Evolutionary conservation across 2,797 vertebrate genomes (phyloP).

Genomic region (Monodelphis domestica): DNA sequence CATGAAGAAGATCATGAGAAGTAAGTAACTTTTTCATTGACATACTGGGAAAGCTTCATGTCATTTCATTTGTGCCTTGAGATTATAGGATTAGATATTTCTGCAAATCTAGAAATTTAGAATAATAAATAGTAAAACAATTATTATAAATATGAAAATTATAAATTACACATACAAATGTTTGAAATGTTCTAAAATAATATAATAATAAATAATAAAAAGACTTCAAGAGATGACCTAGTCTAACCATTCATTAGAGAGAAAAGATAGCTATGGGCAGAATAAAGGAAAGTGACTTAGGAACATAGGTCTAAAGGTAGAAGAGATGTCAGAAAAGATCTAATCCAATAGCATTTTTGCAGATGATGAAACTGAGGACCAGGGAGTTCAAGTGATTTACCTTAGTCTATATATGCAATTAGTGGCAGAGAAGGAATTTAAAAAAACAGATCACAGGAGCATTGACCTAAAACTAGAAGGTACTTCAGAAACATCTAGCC

Average conservation of each 20-base stretch:
- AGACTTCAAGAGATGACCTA: background rate
- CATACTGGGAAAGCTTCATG: background rate
- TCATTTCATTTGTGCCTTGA: background rate
- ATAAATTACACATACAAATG: no score
- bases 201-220: no score
- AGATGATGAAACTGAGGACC: background rate
- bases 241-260: background rate
- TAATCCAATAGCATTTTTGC: background rate
- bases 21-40: background rate
- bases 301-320: background rate
- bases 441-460: background rate
- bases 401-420: background rate
- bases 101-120: background rate
- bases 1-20: background rate
- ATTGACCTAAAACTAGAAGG: background rate
- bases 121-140: background rate
- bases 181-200: no score
- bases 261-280: background rate
- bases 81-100: background rate
- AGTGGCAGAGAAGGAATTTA: background rate
- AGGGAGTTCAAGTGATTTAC: background rate
- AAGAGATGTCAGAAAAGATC: background rate
- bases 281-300: background rate
- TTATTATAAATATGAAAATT: no score
- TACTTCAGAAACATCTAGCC: background rate